These are phyloP conservation scores for Vesta saturnalis DNA, from an alignment of 2,888 invertebrate species.

Conservation along the genomic window DNA sequence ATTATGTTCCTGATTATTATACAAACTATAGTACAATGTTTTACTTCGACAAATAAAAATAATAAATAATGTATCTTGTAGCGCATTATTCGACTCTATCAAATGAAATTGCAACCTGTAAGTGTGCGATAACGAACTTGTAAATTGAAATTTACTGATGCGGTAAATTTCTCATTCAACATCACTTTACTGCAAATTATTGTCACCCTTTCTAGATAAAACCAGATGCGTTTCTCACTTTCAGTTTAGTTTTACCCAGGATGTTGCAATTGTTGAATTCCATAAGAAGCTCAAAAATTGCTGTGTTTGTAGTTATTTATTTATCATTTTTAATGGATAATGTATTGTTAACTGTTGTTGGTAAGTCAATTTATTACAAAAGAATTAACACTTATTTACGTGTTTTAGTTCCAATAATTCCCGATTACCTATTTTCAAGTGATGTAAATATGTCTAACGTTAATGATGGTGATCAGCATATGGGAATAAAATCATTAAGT, in stretches of 20 bases:
- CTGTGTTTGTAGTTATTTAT: slow-evolving; percentile 71
- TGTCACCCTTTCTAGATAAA: slow-evolving; percentile 39
- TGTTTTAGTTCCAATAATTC: slow-evolving; percentile 80
- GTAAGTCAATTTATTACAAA: slow-evolving; percentile 66
- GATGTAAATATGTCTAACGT: slow-evolving; percentile 56
- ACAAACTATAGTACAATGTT: not conserved
- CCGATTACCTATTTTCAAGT: slow-evolving; percentile 74
- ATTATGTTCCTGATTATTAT: slow-evolving; percentile 3
- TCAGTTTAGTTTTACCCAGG: slow-evolving; percentile 25
- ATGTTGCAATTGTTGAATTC: slow-evolving; percentile 32
- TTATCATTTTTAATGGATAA: slow-evolving; percentile 85
- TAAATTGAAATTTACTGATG: slow-evolving; percentile 37
- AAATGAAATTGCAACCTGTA: slow-evolving; percentile 22
- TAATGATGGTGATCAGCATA: slow-evolving; percentile 28
- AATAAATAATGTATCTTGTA: not conserved
- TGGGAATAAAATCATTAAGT: slow-evolving; percentile 56
- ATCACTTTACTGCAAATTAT: slow-evolving; percentile 49
- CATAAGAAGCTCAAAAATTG: slow-evolving; percentile 52
- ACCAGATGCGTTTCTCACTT: slow-evolving; percentile 42
- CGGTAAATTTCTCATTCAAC: slow-evolving; percentile 54
- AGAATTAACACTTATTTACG: slow-evolving; percentile 8
- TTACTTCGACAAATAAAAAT: slow-evolving; percentile 1
- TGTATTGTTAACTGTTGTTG: slow-evolving; percentile 86
- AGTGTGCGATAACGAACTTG: slow-evolving; percentile 33
- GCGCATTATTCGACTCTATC: not conserved